These are phyloP conservation scores for Oncorhynchus kisutch DNA, from an alignment of 2,113 vertebrate genomes.

Conservation along the genomic window DNA sequence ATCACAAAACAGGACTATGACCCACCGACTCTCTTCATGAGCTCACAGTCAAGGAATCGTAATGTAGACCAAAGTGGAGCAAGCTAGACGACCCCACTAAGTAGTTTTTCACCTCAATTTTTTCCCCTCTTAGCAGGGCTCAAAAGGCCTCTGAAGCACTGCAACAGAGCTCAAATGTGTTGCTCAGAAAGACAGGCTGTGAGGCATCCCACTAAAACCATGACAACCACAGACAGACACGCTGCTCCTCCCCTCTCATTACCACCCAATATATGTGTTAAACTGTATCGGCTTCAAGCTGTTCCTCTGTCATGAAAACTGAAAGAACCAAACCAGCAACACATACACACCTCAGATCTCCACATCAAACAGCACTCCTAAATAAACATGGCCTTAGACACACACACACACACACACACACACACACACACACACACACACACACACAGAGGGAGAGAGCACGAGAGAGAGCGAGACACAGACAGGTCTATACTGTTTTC, in stretches of 20 bases:
- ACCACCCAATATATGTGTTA: background rate
- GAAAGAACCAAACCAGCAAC: background rate
- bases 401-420: background rate
- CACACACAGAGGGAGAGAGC: background rate
- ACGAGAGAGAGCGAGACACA: background rate
- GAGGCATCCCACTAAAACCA: background rate
- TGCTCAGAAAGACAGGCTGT: no score
- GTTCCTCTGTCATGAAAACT: background rate
- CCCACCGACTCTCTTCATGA: slow-evolving; percentile 2
- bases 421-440: background rate
- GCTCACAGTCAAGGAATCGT: background rate
- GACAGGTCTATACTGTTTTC: no score
- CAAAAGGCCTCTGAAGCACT: no score
- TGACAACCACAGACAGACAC: background rate
- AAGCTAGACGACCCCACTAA: no score
- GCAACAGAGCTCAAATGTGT: no score
- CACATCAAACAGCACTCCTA: slow-evolving; percentile 17
- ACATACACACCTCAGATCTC: slow-evolving; percentile 6
- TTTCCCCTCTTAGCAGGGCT: no score
- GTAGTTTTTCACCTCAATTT: no score
- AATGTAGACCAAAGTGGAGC: no score
- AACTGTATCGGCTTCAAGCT: background rate
- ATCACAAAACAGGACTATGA: slow-evolving; percentile 5
- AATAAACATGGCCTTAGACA: slow-evolving; percentile 5
- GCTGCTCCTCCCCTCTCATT: background rate